Evolutionary conservation across 1,140 invertebrate species (phyloP), one percentile per base, ranked within the genome.

Genomic region (Drosophila sechellia): DNA sequence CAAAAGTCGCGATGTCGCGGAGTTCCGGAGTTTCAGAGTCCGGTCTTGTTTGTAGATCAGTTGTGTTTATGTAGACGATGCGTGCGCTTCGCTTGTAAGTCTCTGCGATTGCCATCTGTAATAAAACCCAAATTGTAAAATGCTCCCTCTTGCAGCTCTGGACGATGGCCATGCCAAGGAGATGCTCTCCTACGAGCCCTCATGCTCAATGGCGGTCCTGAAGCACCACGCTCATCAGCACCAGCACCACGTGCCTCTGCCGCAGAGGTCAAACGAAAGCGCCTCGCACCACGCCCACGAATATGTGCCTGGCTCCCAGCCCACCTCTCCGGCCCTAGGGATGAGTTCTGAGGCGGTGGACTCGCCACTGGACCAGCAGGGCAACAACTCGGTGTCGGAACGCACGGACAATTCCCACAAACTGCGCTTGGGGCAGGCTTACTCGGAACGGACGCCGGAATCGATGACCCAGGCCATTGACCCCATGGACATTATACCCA

Each of bases 61-160:
- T 66, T 63, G 65, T 56, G 75, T 83, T 70, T 77, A 77, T 83
- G 78, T 87, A 85, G 79, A 79, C 75, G 83, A 75, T 71, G 81
- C 79, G 77, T 90, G 75, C 75, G 74, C 64, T 90, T 90, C 53
- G 86, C 87, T 90, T 90, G 87, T 90, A 90, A 90, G 87, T 90
- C 79, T 83, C 68, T 71, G 65, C 73, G 72, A 78, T 80, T 90
- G 68, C 81, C 68, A 75, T 65, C 74, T 83, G 76, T 90, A 90
- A 90, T 90, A 90, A 90, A 86, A 81, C 71, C 63, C 77, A 74
- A 75, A 86, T 77, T 90, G 79, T 81, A 90, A 90, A 77, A 86
- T 90, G 86, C 81, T 90, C 49, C 74, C 77, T 79, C 50, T 90
- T 90, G 56, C 87, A 90, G 87, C 87, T 25, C 68, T 90, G 61